Evolutionary conservation across 92 coral and sea anemone genomes (phyloP).

Genomic region (Diadumene lineata): DNA sequence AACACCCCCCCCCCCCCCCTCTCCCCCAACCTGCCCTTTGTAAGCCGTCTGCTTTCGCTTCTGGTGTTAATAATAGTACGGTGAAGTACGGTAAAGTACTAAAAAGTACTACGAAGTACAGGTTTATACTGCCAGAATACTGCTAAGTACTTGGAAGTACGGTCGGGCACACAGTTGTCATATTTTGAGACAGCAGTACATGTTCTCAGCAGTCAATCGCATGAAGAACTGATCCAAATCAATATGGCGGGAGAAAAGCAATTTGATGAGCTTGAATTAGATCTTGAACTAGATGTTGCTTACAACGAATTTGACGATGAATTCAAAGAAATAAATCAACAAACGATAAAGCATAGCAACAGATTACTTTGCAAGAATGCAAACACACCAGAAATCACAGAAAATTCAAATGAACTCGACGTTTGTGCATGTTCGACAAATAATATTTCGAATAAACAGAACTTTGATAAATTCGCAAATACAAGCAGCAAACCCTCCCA

Average conservation of each 20-base stretch:
- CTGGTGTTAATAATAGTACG: too few species aligned
- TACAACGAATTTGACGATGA: constrained; percentile 88
- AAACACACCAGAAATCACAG: background rate
- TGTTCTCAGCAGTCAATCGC: constrained; percentile 7
- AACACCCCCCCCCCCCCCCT: too few species aligned
- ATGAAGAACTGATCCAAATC: background rate
- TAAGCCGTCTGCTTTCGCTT: too few species aligned
- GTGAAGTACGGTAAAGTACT: too few species aligned
- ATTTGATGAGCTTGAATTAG: constrained; percentile 45
- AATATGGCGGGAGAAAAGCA: constrained; percentile 63
- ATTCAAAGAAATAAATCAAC: background rate
- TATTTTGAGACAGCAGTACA: background rate
- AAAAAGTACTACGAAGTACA: too few species aligned
- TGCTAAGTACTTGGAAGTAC: too few species aligned
- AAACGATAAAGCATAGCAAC: background rate
- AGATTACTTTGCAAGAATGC: background rate
- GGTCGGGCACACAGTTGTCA: too few species aligned
- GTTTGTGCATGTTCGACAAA: background rate
- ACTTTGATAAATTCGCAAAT: background rate
- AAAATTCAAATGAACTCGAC: constrained; percentile 6
- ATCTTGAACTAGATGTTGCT: constrained; percentile 62
- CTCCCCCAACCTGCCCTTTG: too few species aligned
- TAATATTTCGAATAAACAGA: background rate
- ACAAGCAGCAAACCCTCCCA: background rate
- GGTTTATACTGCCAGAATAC: too few species aligned